Evolutionary conservation across 2,797 vertebrate species (phyloP), one percentile per base, ranked within the genome.

Genomic region (Antrozous pallidus): DNA sequence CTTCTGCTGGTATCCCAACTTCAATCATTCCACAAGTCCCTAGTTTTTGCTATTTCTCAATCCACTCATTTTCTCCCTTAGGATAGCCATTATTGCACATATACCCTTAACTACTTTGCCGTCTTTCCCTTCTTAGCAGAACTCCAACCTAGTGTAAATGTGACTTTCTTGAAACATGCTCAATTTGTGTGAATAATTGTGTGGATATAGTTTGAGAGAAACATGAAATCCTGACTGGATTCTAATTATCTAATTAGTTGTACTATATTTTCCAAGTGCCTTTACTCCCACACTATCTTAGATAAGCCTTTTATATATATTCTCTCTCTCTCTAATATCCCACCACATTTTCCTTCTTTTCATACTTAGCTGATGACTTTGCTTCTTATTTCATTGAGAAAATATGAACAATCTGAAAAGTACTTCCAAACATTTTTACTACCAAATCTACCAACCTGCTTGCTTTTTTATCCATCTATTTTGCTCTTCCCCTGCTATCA

Each of bases 311-410:
- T 81, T n/a, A 2, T 18, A 40, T 18, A 40, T 42, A 40, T 85
- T 65, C 14, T 78, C 24, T 81, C 20, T 51, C 17, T 69, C 9
- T 38, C 74, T 6, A 80, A 33, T 81, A 58, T 65, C 14, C n/a
- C 12, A 82, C 81, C 11, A 24, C 16, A 67, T 58, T 77, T 67
- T 58, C 14, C 5, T 12, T 36, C 26, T 20, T 94, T 58, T 77
- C 70, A 61, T 93, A 81, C 47, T 81, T 22, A 77, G 45, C 75
- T 67, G 36, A 31, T 51, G 33, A 70, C 8, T 82, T 82, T 89
- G 67, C n/a, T 61, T 92, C 71, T 71, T 85, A 49, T 56, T 91
- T 89, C 82, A 74, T 18, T 79, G 70, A 89, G 80, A 69, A 91
- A 69, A 82, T 67, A 11, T 56, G 86, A 88, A 14, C 31, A 47